Evolutionary conservation across 2,797 vertebrate genomes (phyloP), one percentile per base, ranked within the genome.

Genomic region (Poliocrania exsul): DNA sequence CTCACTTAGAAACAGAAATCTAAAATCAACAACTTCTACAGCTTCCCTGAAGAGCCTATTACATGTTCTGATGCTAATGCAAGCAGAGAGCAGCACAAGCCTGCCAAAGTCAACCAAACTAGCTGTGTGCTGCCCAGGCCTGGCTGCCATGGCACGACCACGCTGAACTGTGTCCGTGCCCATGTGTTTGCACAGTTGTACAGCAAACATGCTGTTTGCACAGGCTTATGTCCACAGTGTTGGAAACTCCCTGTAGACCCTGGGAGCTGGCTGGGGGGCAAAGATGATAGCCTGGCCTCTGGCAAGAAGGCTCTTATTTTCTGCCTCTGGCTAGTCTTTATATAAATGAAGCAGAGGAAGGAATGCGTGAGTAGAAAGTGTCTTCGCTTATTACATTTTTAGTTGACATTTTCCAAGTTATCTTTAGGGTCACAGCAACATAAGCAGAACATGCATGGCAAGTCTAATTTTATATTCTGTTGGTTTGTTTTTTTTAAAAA

Each of bases 1-100:
- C 70, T 91, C 31, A 44, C 82, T 82, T 79, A 47, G 77, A 93
- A 94, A 81, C 0, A 81, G 72, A 93, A 87, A 83, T 61, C 92
- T 86, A 84, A 92, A 95, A 8, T 29, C 46, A 92, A 80, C 69
- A 78, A 70, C 49, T 85, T 81, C 40, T 75, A 81, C 81, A 51
- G 75, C 66, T 69, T 47, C 33, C 66, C 66, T 82, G 56, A 89
- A 28, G 38, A 61, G 79, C 40, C 56, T 58, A 24, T 73, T 73
- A 24, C 29, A 57, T 25, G 24, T 85, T 73, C 25, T 90, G 87
- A 89, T 61, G 69, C 37, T 88, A 61, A 88, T 24, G 53, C 14
- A 88, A 86, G 77, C 33, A 70, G 73, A 84, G 64, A 83, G 40
- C 2, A 13, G 51, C 50, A 60, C 13, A 56, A 85, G 46, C 11